These are phyloP conservation scores for Thryonomys swinderianus DNA, from an alignment of 2,113 vertebrate species.

Conservation along the genomic window DNA sequence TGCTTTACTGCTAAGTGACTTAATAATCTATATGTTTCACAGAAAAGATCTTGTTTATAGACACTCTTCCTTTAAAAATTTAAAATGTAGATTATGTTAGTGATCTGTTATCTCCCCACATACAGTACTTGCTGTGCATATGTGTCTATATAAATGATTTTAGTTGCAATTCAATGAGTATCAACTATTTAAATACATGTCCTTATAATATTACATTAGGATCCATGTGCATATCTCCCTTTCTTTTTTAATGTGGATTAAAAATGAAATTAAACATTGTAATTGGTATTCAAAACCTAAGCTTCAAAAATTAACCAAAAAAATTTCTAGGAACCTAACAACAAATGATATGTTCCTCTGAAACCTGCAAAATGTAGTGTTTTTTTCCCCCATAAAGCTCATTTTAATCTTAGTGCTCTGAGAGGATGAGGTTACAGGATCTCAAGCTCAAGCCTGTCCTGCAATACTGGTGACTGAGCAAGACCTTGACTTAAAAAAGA, in stretches of 20 bases:
- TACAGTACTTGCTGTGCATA: conserved; percentile 65
- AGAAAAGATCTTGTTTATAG: conserved; percentile 84
- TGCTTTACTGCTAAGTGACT: conserved; percentile 85
- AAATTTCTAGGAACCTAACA: conserved; percentile 49
- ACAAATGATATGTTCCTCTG: conserved; percentile 11
- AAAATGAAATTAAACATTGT: conserved; percentile 57
- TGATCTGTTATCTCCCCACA: conserved; percentile 78
- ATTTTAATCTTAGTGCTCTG: background rate
- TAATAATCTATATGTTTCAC: conserved; percentile 88
- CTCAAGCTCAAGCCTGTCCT: background rate
- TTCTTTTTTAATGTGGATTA: conserved; percentile 45
- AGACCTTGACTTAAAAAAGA: too few species aligned
- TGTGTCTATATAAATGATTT: conserved; percentile 67
- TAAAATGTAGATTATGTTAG: conserved; percentile 84
- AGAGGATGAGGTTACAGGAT: background rate
- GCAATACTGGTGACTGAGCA: background rate
- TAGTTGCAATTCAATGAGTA: conserved; percentile 72
- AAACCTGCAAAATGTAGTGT: conserved; percentile 2
- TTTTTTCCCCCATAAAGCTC: conserved; percentile 42
- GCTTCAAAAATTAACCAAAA: conserved; percentile 44
- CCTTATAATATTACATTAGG: conserved; percentile 60
- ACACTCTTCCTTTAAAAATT: conserved; percentile 83
- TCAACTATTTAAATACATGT: conserved; percentile 78
- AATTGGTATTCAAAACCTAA: conserved; percentile 38
- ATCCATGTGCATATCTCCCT: background rate